phyloP scores from a whole-genome alignment of 92 coral and sea anemone genomes.

The Paramuricea clavata region DNA sequence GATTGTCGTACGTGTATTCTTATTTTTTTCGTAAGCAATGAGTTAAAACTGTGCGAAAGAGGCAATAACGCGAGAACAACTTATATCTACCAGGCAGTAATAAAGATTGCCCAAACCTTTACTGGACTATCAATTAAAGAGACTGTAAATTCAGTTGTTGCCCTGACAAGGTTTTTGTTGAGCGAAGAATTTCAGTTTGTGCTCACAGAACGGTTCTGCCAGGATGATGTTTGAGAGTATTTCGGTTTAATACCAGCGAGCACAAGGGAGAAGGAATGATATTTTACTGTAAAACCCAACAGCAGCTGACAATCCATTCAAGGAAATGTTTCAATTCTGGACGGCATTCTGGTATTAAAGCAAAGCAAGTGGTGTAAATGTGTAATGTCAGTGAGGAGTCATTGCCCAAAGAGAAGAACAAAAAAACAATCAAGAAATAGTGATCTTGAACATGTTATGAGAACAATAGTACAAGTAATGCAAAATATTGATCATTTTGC shows the following conservation, averaged over 20 bases:
- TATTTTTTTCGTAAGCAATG: background rate
- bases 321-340: constrained; percentile 39
- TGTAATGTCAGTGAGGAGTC: constrained; percentile 4
- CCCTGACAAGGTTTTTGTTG: constrained; percentile 14
- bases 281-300: too few species aligned
- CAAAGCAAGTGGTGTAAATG: constrained; percentile 1
- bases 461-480: too few species aligned
- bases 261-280: background rate
- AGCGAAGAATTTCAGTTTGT: constrained; percentile 21
- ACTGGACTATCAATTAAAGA: background rate
- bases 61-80: background rate
- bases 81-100: too few species aligned
- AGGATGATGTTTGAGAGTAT: constrained; percentile 19
- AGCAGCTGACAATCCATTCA: background rate
- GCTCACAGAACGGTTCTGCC: constrained; percentile 19
- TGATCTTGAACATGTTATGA: background rate
- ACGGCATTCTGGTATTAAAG: constrained; percentile 19
- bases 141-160: background rate
- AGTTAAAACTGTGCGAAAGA: background rate
- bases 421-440: background rate
- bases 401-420: constrained; percentile 12
- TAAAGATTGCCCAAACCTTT: background rate
- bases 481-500: background rate
- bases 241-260: background rate
- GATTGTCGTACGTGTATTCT: constrained; percentile 6